Percentiles rank a stretch among this genome's conserved stretches.
phyloP scores from a whole-genome alignment of 2,113 vertebrate genomes.

The Scopus umbretta region DNA sequence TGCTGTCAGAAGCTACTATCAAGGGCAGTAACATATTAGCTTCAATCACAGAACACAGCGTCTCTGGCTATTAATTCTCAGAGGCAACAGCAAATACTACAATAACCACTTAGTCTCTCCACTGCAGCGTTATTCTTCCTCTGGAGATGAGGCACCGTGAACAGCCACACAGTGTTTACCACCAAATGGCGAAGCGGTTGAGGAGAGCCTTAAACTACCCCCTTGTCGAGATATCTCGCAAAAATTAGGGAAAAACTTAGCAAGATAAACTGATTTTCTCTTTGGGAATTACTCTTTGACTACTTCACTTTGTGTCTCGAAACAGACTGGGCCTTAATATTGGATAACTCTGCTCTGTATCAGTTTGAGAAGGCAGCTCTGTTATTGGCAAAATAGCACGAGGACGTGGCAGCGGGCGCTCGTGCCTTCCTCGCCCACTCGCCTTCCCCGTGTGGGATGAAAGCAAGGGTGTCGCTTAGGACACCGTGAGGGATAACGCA shows the following conservation, averaged over 20 bases:
- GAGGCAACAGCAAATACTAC: background rate
- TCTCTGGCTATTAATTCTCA: background rate
- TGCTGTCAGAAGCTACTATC: background rate
- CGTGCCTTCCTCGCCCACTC: rapidly evolving
- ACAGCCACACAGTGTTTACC: background rate
- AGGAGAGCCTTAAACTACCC: background rate
- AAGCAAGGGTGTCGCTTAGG: background rate
- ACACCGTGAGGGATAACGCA: rapidly evolving
- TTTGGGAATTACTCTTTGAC: background rate
- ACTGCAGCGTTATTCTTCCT: background rate
- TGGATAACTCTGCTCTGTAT: rapidly evolving
- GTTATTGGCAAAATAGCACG: background rate
- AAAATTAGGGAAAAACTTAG: background rate
- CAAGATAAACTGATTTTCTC: background rate
- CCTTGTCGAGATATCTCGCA: background rate
- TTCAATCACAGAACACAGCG: background rate
- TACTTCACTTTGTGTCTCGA: background rate
- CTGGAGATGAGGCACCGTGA: background rate
- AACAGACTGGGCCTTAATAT: background rate
- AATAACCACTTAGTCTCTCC: background rate
- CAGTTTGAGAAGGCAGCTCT: background rate
- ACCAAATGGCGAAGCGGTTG: background rate
- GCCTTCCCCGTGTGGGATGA: background rate
- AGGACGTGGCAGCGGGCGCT: background rate
- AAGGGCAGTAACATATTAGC: background rate